Evolutionary conservation across 1,140 invertebrate genomes (phyloP).

Genomic region (Papilio polytes): DNA sequence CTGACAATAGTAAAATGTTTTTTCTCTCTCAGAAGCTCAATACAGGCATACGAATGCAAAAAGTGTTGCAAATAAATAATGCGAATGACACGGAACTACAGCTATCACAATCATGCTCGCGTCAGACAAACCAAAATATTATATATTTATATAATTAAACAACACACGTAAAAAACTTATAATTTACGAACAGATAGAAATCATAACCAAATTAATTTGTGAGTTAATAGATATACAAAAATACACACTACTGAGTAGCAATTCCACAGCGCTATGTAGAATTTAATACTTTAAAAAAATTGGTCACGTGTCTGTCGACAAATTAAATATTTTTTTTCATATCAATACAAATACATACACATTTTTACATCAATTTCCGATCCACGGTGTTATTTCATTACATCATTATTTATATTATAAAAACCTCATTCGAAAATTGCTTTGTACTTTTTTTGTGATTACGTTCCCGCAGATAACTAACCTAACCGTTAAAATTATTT

Average conservation of each 20-base stretch:
- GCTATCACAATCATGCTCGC: slow-evolving; percentile 22
- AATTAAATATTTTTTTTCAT: slow-evolving; percentile 49
- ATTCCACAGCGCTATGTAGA: slow-evolving; percentile 58
- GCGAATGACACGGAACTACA: slow-evolving; percentile 29
- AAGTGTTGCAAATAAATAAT: slow-evolving; percentile 49
- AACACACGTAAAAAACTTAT: slow-evolving; percentile 13
- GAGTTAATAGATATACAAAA: slow-evolving; percentile 40
- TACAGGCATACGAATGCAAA: slow-evolving; percentile 48
- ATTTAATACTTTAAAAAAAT: slow-evolving; percentile 54
- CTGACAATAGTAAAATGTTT: slow-evolving; percentile 26
- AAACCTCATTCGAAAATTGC: slow-evolving; percentile 62
- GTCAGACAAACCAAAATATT: not conserved
- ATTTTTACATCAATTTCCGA: slow-evolving; percentile 59
- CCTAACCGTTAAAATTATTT: slow-evolving; percentile 60
- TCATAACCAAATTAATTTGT: slow-evolving; percentile 45
- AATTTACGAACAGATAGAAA: slow-evolving; percentile 40
- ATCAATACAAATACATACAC: slow-evolving; percentile 56
- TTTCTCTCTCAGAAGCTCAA: slow-evolving; percentile 49
- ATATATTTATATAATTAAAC: slow-evolving; percentile 1
- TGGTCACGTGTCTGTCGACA: slow-evolving; percentile 57
- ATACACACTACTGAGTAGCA: slow-evolving; percentile 56
- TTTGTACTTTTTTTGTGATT: slow-evolving; percentile 75
- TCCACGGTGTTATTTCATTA: slow-evolving; percentile 50
- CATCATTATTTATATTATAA: slow-evolving; percentile 52
- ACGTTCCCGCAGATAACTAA: slow-evolving; percentile 62